These are phyloP conservation scores for Nebria brevicollis DNA, from an alignment of 2,888 invertebrate species.

Conservation along the genomic window DNA sequence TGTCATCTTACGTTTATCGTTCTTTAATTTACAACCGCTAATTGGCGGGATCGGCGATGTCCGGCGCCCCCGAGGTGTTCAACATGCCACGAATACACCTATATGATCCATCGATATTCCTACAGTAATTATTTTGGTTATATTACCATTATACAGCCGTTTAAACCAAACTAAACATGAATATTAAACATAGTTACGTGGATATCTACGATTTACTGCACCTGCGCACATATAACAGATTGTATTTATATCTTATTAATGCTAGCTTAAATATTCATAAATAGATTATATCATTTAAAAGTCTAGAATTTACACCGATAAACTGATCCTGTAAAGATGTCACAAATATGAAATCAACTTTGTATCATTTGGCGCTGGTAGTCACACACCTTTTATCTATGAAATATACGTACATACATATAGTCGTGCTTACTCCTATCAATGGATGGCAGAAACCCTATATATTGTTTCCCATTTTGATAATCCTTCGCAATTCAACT, in stretches of 20 bases:
- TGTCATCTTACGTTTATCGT: conserved; percentile 53
- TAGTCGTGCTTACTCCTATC: too few relatives aligned
- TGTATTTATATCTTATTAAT: neutral
- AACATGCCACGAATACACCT: conserved; percentile 5
- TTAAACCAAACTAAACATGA: neutral
- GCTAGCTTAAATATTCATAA: neutral
- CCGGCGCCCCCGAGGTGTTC: conserved; percentile 58
- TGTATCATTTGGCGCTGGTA: too few relatives aligned
- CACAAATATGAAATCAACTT: too few relatives aligned
- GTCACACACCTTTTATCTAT: too few relatives aligned
- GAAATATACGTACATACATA: too few relatives aligned
- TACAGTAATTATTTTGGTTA: conserved; percentile 12
- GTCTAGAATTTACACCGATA: too few relatives aligned
- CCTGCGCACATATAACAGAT: conserved; percentile 7
- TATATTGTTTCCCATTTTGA: too few relatives aligned
- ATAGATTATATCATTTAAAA: neutral
- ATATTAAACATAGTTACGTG: neutral
- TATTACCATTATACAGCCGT: conserved; percentile 5
- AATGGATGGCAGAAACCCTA: too few relatives aligned
- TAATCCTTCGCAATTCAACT: too few relatives aligned
- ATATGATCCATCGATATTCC: conserved; percentile 15
- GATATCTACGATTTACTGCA: neutral
- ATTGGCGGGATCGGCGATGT: conserved; percentile 60
- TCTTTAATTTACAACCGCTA: conserved; percentile 62
- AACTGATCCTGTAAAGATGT: too few relatives aligned